Evolutionary conservation across 1,140 invertebrate species (phyloP).

Genomic region (Atopsyche davidsoni): DNA sequence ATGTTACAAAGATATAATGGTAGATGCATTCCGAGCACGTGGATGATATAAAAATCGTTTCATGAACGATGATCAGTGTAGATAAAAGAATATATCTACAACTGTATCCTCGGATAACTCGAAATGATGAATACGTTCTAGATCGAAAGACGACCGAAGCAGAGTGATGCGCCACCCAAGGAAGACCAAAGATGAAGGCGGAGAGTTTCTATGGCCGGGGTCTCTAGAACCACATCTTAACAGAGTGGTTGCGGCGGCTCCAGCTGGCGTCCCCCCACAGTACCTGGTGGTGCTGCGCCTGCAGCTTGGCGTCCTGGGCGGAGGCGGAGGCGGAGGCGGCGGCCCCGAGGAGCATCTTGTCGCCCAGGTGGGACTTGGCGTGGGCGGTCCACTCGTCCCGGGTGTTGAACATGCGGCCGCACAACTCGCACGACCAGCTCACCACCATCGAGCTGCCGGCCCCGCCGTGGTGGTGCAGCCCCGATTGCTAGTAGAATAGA

Average conservation of each 20-base stretch:
- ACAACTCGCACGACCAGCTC: constrained; percentile 66
- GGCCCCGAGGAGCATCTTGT: constrained; percentile 39
- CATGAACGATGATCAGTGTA: no score
- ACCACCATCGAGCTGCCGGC: constrained; percentile 39
- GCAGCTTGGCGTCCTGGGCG: constrained; percentile 45
- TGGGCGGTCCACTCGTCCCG: constrained; percentile 71
- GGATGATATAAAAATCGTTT: no score
- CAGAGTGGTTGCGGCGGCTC: constrained; percentile 10
- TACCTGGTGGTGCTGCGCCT: constrained; percentile 40
- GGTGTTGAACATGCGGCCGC: constrained; percentile 59
- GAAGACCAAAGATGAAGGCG: no score
- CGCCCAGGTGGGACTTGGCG: constrained; percentile 61
- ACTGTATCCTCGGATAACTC: no score
- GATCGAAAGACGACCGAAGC: no score
- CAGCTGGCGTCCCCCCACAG: constrained; percentile 10
- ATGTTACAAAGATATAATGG: no score
- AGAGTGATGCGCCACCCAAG: no score
- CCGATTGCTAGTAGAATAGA: constrained; percentile 30
- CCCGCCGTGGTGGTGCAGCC: constrained; percentile 26
- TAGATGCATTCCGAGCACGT: no score
- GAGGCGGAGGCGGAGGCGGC: constrained; percentile 17
- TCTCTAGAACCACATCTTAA: no score
- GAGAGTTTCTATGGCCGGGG: no score
- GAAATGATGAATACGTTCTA: no score
- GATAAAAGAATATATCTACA: no score